A percentile compares a stretch with the other conserved stretches of the same genome.
These are phyloP conservation scores for Zosterops hypoxanthus DNA, from an alignment of 2,113 vertebrate species.

Conservation along the genomic window DNA sequence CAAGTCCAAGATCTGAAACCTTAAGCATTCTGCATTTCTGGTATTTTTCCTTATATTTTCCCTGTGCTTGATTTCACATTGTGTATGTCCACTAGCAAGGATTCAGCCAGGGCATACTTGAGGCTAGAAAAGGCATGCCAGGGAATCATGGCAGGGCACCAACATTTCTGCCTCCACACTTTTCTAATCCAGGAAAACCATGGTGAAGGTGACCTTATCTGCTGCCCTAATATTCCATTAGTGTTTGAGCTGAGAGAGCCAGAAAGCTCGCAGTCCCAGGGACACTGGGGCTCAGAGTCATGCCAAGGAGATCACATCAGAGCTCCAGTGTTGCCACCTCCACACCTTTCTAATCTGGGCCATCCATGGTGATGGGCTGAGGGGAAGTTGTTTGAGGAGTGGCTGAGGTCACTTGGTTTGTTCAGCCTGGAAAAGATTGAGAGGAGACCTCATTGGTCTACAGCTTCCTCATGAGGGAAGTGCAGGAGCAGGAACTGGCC, in stretches of 20 bases:
- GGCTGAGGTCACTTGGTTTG: background rate
- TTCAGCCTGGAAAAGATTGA: background rate
- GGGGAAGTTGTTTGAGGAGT: background rate
- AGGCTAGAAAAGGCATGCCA: background rate
- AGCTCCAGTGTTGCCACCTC: background rate
- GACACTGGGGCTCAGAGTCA: background rate
- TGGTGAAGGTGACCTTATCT: background rate
- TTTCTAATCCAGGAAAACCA: background rate
- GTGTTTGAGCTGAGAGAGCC: background rate
- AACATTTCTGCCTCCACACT: background rate
- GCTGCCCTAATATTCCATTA: background rate
- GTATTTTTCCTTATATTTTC: background rate
- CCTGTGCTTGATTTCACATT: background rate
- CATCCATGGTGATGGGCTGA: background rate
- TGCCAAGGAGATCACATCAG: background rate
- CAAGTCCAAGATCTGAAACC: background rate
- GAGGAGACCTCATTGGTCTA: background rate
- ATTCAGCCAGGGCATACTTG: background rate
- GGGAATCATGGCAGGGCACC: background rate
- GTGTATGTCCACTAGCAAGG: background rate
- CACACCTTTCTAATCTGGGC: background rate
- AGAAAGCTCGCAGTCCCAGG: accelerated
- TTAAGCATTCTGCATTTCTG: background rate
- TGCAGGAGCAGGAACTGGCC: background rate
- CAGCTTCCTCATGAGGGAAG: background rate